Base-by-base conservation (phyloP, 2,888 invertebrate species). In the Linnaemya vulpina region DNA sequence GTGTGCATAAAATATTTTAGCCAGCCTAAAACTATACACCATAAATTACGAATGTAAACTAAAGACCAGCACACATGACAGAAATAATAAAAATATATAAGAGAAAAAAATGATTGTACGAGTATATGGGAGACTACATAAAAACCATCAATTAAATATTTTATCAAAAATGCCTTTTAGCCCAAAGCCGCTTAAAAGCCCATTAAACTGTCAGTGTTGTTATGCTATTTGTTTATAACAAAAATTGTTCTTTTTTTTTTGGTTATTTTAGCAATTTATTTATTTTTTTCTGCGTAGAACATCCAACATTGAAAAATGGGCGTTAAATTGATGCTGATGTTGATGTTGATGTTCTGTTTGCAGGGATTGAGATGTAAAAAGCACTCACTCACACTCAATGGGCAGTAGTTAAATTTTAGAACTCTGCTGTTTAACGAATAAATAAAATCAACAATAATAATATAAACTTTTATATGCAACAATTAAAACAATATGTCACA, bases 161-260 rank as follows among this genome's bases (percentile, higher is more conserved):
- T 77, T 71, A 85, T 82, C 78, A 78, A 78, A 84, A 85, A 85
- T 85, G 78, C 82, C 82, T 82, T 82, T 84, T 85, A 85, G 85
- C 82, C 82, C 51, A 79, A 85, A 82, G 85, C 85, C 85, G 85
- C 85, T 85, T 85, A 85, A 85, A 85, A 85, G 82, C 85, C 85
- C 85, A 85, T 85, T 85, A 85, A 85, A 85, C 85, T 82, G 85
- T 85, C 85, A 85, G 70, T 71, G 75, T 63, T 70, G 70, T 67
- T 70, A 30, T 77, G 81, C 74, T 85, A 78, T 85, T 82, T 82
- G 85, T 85, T 85, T 79, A 79, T 60, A 79, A 79, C 85, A 71
- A 71, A 30, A 40, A 40, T 73, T 68, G 74, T 83, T 30, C 68
- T 67, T 51, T 51, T n/a, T 51, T n/a, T 51, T 63, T 63, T n/a